Evolutionary conservation across 2,888 invertebrate species (phyloP).

Genomic region (Ophion ventricosus): DNA sequence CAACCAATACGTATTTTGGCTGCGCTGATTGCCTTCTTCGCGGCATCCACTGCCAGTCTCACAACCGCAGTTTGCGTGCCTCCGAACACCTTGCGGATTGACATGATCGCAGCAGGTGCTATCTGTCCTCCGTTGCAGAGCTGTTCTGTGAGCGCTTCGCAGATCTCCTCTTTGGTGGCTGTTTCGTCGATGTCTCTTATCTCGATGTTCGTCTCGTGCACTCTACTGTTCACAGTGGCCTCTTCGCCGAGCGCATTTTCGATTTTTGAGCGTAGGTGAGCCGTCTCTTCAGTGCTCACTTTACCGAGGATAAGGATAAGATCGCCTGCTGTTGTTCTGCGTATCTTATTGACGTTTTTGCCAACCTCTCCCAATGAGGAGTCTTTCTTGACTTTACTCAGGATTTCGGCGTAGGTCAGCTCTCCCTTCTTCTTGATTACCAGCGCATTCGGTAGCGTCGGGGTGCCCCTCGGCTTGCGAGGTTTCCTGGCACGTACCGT

Average conservation of each 20-base stretch:
- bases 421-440: too few species aligned
- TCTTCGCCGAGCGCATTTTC: conserved; percentile 27
- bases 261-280: neutral
- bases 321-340: neutral
- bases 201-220: neutral
- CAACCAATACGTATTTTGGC: conserved; percentile 56
- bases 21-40: neutral
- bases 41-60: neutral
- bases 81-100: conserved; percentile 23
- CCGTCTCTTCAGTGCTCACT: too few species aligned
- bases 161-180: neutral
- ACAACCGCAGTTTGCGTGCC: conserved; percentile 30
- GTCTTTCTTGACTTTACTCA: too few species aligned
- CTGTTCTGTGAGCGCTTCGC: neutral
- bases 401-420: too few species aligned
- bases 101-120: neutral
- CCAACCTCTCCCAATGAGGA: too few species aligned
- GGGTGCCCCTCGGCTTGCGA: too few species aligned
- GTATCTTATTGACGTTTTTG: neutral
- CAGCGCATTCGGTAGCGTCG: too few species aligned
- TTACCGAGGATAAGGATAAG: too few species aligned
- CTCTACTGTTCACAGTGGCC: conserved; percentile 52
- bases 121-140: neutral
- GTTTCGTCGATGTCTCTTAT: conserved; percentile 4
- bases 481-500: too few species aligned